phyloP scores from a whole-genome alignment of 2,797 vertebrate species.

The Galagoides demidoff region DNA sequence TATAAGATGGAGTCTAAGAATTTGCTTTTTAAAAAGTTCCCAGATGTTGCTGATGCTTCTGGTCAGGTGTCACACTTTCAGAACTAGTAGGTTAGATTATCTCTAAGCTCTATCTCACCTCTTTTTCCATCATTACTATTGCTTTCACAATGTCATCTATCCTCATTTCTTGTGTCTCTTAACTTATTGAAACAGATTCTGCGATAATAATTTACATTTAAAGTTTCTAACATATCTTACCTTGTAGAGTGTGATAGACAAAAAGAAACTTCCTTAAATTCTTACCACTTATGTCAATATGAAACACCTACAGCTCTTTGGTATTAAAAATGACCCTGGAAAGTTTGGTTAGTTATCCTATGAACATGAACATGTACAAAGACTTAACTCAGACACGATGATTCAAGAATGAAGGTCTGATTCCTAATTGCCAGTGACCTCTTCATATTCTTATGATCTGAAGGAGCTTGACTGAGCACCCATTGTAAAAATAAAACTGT shows the following conservation, averaged over 20 bases:
- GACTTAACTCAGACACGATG: neutral
- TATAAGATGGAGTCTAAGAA: neutral
- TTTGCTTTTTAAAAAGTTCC: neutral
- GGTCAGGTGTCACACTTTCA: neutral
- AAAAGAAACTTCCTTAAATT: neutral
- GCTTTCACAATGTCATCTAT: neutral
- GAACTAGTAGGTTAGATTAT: neutral
- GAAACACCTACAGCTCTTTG: neutral
- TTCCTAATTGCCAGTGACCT: neutral
- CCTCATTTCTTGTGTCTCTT: neutral
- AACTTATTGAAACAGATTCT: neutral
- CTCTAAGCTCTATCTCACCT: neutral
- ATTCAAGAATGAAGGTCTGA: conserved; percentile 26
- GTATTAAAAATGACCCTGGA: neutral
- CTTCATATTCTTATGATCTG: neutral
- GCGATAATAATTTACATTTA: neutral
- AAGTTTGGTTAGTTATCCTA: neutral
- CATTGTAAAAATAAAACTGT: conserved; percentile 45
- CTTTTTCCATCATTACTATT: neutral
- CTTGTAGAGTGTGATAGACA: neutral
- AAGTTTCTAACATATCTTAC: conserved; percentile 1
- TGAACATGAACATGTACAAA: neutral
- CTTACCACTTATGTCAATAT: neutral
- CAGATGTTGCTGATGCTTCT: neutral
- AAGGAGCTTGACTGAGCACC: neutral